Conservation (phyloP, 1,140 invertebrate genomes). For the Ceratosolen solmsi region DNA sequence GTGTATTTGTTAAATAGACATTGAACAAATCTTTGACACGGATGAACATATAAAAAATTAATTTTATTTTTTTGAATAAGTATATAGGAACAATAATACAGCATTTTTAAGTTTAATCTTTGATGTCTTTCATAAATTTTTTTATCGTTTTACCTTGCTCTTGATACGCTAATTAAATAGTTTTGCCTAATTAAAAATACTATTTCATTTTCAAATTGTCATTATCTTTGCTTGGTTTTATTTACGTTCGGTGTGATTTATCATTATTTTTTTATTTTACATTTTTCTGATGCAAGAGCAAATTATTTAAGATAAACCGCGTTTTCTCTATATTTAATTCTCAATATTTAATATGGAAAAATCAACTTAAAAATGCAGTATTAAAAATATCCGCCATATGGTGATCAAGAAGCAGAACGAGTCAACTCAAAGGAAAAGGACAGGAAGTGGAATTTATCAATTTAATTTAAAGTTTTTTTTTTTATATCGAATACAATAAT, state of each 20-base stretch:
- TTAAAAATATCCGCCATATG: neutral
- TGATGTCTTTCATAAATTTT: too few species aligned
- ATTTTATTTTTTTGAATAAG: neutral
- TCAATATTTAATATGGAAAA: too few species aligned
- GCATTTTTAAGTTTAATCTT: slow-evolving; percentile 2
- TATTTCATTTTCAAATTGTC: too few species aligned
- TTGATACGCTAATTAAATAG: too few species aligned
- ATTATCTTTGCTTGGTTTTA: too few species aligned
- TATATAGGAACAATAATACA: neutral
- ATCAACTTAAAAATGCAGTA: slow-evolving; percentile 16
- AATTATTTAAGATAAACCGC: too few species aligned
- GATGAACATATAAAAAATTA: neutral
- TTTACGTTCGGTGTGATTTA: too few species aligned
- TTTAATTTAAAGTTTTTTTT: neutral
- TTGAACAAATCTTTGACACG: neutral
- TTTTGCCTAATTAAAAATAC: too few species aligned
- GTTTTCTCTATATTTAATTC: too few species aligned
- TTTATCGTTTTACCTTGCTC: too few species aligned
- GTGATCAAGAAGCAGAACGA: slow-evolving; percentile 14
- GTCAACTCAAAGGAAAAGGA: slow-evolving; percentile 17
- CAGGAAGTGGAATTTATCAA: neutral
- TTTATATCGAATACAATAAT: neutral
- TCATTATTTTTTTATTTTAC: too few species aligned
- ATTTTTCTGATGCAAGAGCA: too few species aligned
- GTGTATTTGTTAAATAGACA: neutral